phyloP scores from a whole-genome alignment of 2,113 vertebrate species.

The Erinaceus europaeus region DNA sequence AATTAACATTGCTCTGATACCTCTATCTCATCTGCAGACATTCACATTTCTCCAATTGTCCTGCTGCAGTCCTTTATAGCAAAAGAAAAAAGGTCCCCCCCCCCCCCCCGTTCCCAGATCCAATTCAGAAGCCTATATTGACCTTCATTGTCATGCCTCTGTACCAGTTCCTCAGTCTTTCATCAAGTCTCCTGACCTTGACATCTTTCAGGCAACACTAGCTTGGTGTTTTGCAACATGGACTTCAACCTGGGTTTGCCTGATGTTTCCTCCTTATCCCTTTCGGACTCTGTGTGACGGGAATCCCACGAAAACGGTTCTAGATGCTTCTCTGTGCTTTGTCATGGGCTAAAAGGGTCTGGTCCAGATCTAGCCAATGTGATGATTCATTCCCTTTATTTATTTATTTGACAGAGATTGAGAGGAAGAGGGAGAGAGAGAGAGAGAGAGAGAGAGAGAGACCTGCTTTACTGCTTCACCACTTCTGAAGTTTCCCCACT shows the following conservation, averaged over 20 bases:
- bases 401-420: no score
- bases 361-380: no score
- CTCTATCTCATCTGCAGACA: slow-evolving; percentile 10
- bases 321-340: neutral
- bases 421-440: no score
- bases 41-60: slow-evolving; percentile 25
- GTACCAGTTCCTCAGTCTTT: neutral
- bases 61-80: neutral
- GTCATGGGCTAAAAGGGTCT: no score
- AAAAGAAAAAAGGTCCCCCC: neutral
- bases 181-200: slow-evolving; percentile 14
- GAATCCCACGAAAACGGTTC: neutral
- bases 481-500: no score
- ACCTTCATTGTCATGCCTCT: neutral
- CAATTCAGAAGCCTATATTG: slow-evolving; percentile 21
- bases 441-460: no score
- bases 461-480: no score
- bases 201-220: slow-evolving; percentile 14
- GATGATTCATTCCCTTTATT: no score
- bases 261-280: neutral
- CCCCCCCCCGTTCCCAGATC: neutral
- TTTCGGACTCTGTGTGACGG: neutral
- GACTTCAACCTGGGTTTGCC: neutral
- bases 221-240: neutral
- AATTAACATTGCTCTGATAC: slow-evolving; percentile 44